Evolutionary conservation across 2,888 invertebrate genomes (phyloP).

Genomic region (Drosophila neonasuta): DNA sequence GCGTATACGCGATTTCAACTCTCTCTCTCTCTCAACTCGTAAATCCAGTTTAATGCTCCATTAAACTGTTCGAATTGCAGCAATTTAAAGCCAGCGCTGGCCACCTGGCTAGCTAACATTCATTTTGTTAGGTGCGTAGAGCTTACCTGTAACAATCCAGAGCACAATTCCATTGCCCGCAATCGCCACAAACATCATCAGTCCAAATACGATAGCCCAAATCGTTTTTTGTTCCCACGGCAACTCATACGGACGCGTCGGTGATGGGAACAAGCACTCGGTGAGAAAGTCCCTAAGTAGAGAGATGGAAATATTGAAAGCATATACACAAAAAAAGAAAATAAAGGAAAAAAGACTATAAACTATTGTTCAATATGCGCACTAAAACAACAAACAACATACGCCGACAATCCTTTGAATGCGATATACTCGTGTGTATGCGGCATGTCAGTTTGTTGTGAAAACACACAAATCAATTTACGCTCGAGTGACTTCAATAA

Average conservation of each 20-base stretch:
- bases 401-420: constrained; percentile 17
- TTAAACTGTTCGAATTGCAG: constrained; percentile 15
- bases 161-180: constrained; percentile 95
- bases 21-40: not conserved
- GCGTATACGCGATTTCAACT: constrained; percentile 38
- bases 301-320: not conserved
- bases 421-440: not conserved
- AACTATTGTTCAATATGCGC: constrained; percentile 13
- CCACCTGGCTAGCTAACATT: not conserved
- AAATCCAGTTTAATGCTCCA: constrained; percentile 4
- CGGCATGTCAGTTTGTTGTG: not conserved
- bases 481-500: constrained; percentile 31
- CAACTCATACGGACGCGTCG: constrained; percentile 84
- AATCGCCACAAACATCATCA: constrained; percentile 90
- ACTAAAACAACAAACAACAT: constrained; percentile 8
- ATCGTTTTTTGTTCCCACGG: constrained; percentile 87
- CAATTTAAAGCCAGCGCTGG: not conserved
- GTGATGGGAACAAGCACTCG: constrained; percentile 85
- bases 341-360: not conserved
- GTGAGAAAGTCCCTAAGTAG: constrained; percentile 83
- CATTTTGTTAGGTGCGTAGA: not conserved
- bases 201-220: constrained; percentile 89
- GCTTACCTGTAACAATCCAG: constrained; percentile 94
- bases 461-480: constrained; percentile 32
- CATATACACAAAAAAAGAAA: constrained; percentile 1